Base-by-base conservation (phyloP, 2,888 invertebrate species). In the Bombylius discolor region DNA sequence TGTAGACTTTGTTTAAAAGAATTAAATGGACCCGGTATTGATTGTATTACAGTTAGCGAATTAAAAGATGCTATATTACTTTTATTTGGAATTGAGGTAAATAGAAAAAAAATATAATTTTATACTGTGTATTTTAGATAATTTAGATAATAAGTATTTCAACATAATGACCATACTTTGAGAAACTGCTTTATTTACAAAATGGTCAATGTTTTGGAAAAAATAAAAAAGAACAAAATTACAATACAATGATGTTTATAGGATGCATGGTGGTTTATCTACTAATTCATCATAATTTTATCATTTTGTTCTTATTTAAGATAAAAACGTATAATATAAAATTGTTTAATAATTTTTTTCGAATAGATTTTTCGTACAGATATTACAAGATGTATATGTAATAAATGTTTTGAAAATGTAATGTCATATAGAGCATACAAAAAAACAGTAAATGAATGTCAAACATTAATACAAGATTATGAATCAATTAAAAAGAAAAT, bases 1-100 rank as follows among this genome's bases (percentile, higher is more conserved):
- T 59, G 58, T 39, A 47, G 58, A 7, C 48, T 59, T 23, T 59
- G 58, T 46, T 47, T 59, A n/a, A 59, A 54, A 7, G 55, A 52
- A 11, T 47, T 59, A 11, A 49, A 36, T 4, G 58, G 56, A 11
- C 47, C 55, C 33, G 52, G 54, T 4, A 54, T 56, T 33, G 56
- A 59, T 52, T 56, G 54, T 14, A 39, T 47, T 3, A 31, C 52
- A 1, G 56, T 59, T 33, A 49, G 42, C 3, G 58, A 59, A 51
- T 36, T 59, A 31, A 34, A 49, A 11, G 56, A 59, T 12, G 47
- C 58, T 7, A 51, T 59, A 9, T 31, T 6, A 0, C 36, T 23
- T 13, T 42, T 59, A n/a, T 59, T 59, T 47, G 55, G 55, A 5
- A 47, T 59, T 4, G 31, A 55, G 46, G 58, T 59, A 33, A 58